Evolutionary conservation across 1,140 invertebrate species (phyloP), one percentile per base, ranked within the genome.

Genomic region (Ostrea edulis): DNA sequence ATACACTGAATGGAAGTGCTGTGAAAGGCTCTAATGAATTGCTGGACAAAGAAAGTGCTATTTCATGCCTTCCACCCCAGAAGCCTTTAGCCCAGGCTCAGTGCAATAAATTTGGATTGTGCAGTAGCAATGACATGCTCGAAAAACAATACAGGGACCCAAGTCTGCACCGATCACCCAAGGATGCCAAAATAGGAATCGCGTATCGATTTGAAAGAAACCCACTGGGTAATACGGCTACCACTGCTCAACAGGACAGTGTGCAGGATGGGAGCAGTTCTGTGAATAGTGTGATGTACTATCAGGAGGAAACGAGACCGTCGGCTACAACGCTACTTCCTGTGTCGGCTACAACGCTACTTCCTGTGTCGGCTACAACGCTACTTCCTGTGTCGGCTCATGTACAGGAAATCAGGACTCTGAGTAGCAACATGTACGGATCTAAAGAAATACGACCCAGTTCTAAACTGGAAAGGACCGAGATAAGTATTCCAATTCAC

Each of bases 141-240:
- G 88, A 89, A 65, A 92, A 87, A 86, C 89, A 88, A 86, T 94
- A 93, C 85, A 83, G 92, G 84, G 93, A 94, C 86, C 94, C 94
- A 14, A 94, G 93, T 89, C 88, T 94, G 12, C 93, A 94, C 85
- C 85, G 93, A 44, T 92, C 93, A 20, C 88, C 92, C 7, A 92
- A 92, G 54, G 93, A 94, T 82, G 89, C 93, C 4, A 94, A 94
- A 90, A 92, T 94, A 17, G 94, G 94, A 12, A 92, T 94, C 25
- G 94, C 94, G 0, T 94, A 92, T 12, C 90, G 94, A 11, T 93
- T 94, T 90, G 93, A 94, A 85, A 89, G 93, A 52, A 91, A 65
- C 54, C 85, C 90, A 11, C 52, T 89, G 8, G 88, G 87, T 20
- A 88, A 68, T 82, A 14, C 29, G 20, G 25, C 20, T 51, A 17